A percentile compares a stretch with the other conserved stretches of the same genome.
Conservation (phyloP, 2,797 vertebrate genomes). For the Spondyliosoma cantharus region DNA sequence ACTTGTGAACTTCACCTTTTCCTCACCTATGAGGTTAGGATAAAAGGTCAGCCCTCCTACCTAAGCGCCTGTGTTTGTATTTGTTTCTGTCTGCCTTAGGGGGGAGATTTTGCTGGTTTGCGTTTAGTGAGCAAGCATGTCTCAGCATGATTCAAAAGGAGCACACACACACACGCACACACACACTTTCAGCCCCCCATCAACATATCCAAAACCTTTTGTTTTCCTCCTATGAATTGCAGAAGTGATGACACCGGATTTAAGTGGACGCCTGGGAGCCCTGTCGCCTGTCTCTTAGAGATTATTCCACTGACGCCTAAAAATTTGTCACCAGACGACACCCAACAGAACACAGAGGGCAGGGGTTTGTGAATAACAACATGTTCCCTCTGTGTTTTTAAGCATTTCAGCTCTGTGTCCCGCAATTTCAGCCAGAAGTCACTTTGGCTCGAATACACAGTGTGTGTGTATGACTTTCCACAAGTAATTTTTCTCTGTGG, state of each 20-base stretch:
- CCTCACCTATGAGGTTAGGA: constrained; percentile 40
- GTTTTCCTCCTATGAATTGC: constrained; percentile 17
- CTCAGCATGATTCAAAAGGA: constrained; percentile 38
- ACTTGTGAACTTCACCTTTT: constrained; percentile 32
- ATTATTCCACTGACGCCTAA: constrained; percentile 33
- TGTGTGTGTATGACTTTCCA: constrained; percentile 14
- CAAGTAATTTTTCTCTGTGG: constrained; percentile 13
- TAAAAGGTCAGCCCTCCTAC: constrained; percentile 47
- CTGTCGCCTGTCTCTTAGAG: constrained; percentile 28
- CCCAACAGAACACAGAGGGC: not conserved
- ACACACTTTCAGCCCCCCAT: constrained; percentile 4
- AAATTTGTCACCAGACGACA: constrained; percentile 5
- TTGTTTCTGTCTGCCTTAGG: constrained; percentile 51
- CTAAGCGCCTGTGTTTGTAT: constrained; percentile 37
- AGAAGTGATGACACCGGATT: constrained; percentile 28
- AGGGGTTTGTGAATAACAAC: not conserved
- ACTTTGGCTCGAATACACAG: not conserved
- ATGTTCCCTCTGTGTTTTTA: not conserved
- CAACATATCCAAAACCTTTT: constrained; percentile 21
- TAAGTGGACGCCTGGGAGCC: constrained; percentile 24
- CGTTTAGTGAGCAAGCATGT: constrained; percentile 36
- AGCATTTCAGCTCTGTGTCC: not conserved
- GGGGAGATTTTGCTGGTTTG: constrained; percentile 13
- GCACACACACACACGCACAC: constrained; percentile 16
- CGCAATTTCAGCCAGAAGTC: constrained; percentile 31